Percentiles rank a stretch among this genome's conserved stretches.
Evolutionary conservation across 2,888 invertebrate genomes (phyloP).

Genomic region (Galeruca laticollis): DNA sequence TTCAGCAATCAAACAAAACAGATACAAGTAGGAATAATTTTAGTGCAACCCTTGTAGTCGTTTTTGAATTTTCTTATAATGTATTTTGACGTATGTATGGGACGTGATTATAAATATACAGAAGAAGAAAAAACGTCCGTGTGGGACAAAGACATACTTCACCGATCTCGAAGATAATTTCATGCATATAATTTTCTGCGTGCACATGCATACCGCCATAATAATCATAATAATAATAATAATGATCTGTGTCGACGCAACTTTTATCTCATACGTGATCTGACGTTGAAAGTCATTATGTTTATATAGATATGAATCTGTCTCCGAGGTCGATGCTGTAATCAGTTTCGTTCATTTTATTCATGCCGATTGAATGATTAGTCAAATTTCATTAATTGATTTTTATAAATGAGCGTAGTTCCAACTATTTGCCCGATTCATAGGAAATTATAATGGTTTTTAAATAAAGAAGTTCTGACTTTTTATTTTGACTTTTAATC

Average conservation of each 20-base stretch:
- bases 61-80: background rate
- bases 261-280: constrained; percentile 63
- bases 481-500: too few relatives aligned
- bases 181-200: constrained; percentile 61
- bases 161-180: constrained; percentile 52
- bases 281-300: constrained; percentile 38
- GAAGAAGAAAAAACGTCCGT: background rate
- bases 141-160: constrained; percentile 16
- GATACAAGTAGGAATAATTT: background rate
- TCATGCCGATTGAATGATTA: background rate
- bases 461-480: too few relatives aligned
- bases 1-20: too few relatives aligned
- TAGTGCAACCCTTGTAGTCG: background rate
- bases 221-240: constrained; percentile 34
- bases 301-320: constrained; percentile 12
- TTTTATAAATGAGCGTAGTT: too few relatives aligned
- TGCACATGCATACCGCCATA: constrained; percentile 51
- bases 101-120: background rate
- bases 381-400: background rate
- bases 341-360: background rate
- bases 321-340: background rate
- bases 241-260: constrained; percentile 36
- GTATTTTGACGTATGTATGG: background rate
- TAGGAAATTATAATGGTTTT: too few relatives aligned
- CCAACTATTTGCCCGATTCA: too few relatives aligned